These are phyloP conservation scores for Drosophila erecta DNA, from an alignment of 1,140 invertebrate genomes.

Conservation along the genomic window DNA sequence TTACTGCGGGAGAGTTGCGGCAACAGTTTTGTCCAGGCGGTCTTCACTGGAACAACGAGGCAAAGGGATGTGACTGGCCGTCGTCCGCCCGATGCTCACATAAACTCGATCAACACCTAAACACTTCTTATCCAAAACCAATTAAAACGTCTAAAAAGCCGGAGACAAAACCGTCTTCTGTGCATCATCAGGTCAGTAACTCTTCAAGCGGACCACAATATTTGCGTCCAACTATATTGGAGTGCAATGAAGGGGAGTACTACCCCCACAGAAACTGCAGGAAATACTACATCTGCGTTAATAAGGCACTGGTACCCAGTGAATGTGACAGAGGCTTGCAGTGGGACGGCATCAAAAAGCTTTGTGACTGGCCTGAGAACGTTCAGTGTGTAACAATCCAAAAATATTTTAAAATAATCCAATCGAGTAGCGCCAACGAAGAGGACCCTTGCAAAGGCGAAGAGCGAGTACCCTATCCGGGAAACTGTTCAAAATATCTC, in stretches of 20 bases:
- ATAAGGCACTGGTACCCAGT: slow-evolving; percentile 63
- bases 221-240: slow-evolving; percentile 16
- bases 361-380: slow-evolving; percentile 89
- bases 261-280: slow-evolving; percentile 85
- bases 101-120: slow-evolving; percentile 21
- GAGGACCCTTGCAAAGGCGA: slow-evolving; percentile 88
- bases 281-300: slow-evolving; percentile 78
- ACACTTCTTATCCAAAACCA: slow-evolving; percentile 21
- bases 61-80: slow-evolving; percentile 91
- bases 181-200: not conserved
- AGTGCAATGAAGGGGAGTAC: slow-evolving; percentile 85
- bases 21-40: slow-evolving; percentile 90
- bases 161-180: slow-evolving; percentile 25
- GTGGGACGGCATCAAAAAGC: slow-evolving; percentile 90
- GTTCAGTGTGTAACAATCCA: slow-evolving; percentile 78
- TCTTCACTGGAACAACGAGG: slow-evolving; percentile 90
- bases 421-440: slow-evolving; percentile 66
- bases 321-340: slow-evolving; percentile 89
- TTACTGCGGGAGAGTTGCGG: slow-evolving; percentile 87
- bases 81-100: slow-evolving; percentile 88
- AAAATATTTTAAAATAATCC: slow-evolving; percentile 65
- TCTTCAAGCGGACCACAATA: slow-evolving; percentile 21
- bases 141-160: slow-evolving; percentile 35
- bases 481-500: slow-evolving; percentile 90
- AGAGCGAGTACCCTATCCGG: slow-evolving; percentile 87